Conservation (phyloP, 2,888 invertebrate genomes). For the Synergus itoensis region DNA sequence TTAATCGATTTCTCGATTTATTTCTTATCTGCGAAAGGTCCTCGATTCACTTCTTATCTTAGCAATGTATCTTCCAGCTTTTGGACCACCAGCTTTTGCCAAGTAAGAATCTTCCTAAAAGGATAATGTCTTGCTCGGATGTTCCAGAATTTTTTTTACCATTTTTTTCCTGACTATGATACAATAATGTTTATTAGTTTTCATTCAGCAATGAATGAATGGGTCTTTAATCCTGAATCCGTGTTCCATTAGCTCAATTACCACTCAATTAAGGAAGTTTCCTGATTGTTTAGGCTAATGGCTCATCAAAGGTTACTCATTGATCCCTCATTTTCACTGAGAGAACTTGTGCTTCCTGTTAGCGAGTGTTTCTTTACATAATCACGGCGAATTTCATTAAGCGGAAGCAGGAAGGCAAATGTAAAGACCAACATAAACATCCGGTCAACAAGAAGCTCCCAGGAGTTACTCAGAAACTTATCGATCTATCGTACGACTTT, state of each 20-base stretch:
- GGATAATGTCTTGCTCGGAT: not conserved
- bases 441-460: not conserved
- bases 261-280: not conserved
- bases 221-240: not conserved
- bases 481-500: not conserved
- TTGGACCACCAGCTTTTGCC: not conserved
- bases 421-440: not conserved
- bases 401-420: not conserved
- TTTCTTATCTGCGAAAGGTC: constrained; percentile 10
- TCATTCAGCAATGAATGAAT: not conserved
- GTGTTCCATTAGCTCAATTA: not conserved
- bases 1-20: constrained; percentile 20
- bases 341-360: not conserved
- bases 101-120: not conserved
- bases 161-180: too few relatives aligned
- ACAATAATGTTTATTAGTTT: not conserved
- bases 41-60: not conserved
- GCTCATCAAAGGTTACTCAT: constrained; percentile 3
- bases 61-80: not conserved
- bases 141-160: not conserved
- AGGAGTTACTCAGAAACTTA: not conserved
- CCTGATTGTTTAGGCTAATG: not conserved
- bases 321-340: not conserved
- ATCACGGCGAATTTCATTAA: not conserved
- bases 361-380: constrained; percentile 9